Base-by-base conservation (phyloP, 2,888 invertebrate genomes). In the Agrotis segetum region DNA sequence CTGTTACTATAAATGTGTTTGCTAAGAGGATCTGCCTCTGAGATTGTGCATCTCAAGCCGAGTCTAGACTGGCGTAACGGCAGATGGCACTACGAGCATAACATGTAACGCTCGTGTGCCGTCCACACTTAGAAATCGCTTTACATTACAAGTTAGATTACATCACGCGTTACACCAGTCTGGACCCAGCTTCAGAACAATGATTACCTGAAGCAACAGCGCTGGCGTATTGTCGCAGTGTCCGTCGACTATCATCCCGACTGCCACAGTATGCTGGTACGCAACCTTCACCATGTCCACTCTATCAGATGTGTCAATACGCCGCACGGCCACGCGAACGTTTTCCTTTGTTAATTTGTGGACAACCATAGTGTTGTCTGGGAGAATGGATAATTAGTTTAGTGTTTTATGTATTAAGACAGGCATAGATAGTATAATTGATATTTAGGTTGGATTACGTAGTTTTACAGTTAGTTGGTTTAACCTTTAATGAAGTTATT, bases 171-270 rank as follows among this genome's bases (percentile, higher is more conserved):
- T 24, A 24, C 24, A 24, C 24, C 24, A 24, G 24, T 24, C 24
- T 24, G 24, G 24, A 24, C 24, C 24, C 24, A 2, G 24, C 24
- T 24, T 24, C 24, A 34, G 21, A 44, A 64, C 44, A 63, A 56
- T 49, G 50, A n/a, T 79, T 67, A 93, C 94, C 89, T 88, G 72
- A 17, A 84, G 63, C 7, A 94, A 80, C 52, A 91, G 56, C 16
- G 29, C 17, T 13, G 66, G 68, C 4, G 84, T 74, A 19, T 82
- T 64, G 21, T 79, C 67, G 76, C 95, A 94, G 2, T 83, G 68
- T 0, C 84, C 89, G 21, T 93, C 90, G 34, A 94, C 17, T 24
- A 94, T 60, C 0, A 93, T 84, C 2, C 94, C 94, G 2, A 92
- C 81, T 0, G 85, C 83, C 13, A 74, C 84, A 2, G 83, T 85